These are phyloP conservation scores for Isotomurus palustris DNA, from an alignment of 2,888 invertebrate genomes.

Conservation along the genomic window DNA sequence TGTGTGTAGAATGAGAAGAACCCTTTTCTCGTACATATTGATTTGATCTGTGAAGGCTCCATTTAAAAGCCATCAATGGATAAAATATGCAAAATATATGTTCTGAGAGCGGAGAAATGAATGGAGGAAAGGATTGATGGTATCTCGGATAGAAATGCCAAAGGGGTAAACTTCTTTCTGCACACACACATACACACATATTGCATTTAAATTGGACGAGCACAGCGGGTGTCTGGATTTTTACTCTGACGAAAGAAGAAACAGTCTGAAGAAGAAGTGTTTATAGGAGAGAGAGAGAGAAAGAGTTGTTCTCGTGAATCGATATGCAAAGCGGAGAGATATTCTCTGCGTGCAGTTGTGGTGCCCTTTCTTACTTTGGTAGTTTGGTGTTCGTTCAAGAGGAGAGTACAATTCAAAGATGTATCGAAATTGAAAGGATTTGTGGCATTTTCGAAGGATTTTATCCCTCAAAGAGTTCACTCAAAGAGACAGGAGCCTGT, in stretches of 20 bases:
- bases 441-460: neutral
- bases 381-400: too few relatives aligned
- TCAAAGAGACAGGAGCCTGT: conserved; percentile 1
- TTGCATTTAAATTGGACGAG: conserved; percentile 2
- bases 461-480: neutral
- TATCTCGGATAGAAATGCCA: neutral
- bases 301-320: neutral
- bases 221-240: conserved; percentile 6
- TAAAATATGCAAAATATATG: conserved; percentile 38
- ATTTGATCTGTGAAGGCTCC: conserved; percentile 39
- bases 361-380: neutral
- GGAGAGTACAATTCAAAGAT: too few relatives aligned
- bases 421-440: neutral
- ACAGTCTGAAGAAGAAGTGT: neutral
- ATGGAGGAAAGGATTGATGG: conserved; percentile 13
- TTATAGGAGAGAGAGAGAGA: too few relatives aligned
- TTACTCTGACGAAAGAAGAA: too few relatives aligned
- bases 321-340: too few relatives aligned
- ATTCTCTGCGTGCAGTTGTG: too few relatives aligned
- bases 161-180: conserved; percentile 11
- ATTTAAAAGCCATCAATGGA: conserved; percentile 40
- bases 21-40: conserved; percentile 30
- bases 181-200: neutral
- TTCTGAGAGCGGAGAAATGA: conserved; percentile 24
- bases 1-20: too few relatives aligned